These are phyloP conservation scores for Dioctria linearis DNA, from an alignment of 2,888 invertebrate genomes.

Conservation along the genomic window DNA sequence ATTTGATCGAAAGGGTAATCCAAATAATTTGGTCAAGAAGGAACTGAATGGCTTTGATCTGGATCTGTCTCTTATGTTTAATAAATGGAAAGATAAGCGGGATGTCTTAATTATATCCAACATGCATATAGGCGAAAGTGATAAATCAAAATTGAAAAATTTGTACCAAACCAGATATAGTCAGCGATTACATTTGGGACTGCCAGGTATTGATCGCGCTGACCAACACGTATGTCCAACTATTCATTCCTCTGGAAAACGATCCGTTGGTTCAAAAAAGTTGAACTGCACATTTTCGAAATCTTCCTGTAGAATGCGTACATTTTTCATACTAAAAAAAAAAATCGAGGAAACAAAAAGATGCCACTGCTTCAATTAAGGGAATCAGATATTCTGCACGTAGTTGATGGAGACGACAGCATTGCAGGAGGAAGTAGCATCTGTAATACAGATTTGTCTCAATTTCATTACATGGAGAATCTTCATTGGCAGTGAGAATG, in stretches of 20 bases:
- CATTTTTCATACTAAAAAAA: too few species aligned
- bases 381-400: too few species aligned
- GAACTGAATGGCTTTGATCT: not conserved
- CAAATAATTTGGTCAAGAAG: not conserved
- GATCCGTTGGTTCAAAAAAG: conserved; percentile 9
- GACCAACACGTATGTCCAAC: conserved; percentile 29
- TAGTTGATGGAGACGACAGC: too few species aligned
- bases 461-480: too few species aligned
- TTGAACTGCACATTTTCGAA: conserved; percentile 35
- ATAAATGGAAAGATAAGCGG: conserved; percentile 28
- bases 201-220: conserved; percentile 18
- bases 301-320: too few species aligned
- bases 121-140: conserved; percentile 17
- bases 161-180: conserved; percentile 11
- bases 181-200: conserved; percentile 35
- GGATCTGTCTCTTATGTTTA: conserved; percentile 23
- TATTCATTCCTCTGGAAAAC: conserved; percentile 22
- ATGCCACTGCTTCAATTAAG: too few species aligned
- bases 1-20: conserved; percentile 15
- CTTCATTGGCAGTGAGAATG: too few species aligned
- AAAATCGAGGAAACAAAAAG: too few species aligned
- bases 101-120: conserved; percentile 38
- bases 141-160: conserved; percentile 28
- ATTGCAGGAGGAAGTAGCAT: too few species aligned
- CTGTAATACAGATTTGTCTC: too few species aligned